Base-by-base conservation (phyloP, 2,113 vertebrate species). In the Lasiurus borealis region DNA sequence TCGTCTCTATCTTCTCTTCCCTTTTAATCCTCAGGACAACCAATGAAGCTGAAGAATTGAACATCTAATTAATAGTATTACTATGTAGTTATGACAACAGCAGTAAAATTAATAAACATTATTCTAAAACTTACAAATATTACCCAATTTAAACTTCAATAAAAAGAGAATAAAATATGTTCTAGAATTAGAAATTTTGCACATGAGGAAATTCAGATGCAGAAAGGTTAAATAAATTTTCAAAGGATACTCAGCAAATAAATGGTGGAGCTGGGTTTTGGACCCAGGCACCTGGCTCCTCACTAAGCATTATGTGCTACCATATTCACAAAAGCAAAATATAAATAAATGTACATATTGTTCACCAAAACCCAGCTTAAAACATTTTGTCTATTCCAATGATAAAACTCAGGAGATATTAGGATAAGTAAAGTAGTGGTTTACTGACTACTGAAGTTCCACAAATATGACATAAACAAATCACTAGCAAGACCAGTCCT, bases 121-220 rank as follows among this genome's bases (percentile, higher is more conserved):
- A n/a, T 76, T 92, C 85, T 59, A 72, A 94, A 73, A 3, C 36
- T 90, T 72, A 40, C 11, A 71, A 66, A 9, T 62, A 5, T 82
- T 66, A 66, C 18, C 31, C 12, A 82, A 8, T 25, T 92, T 92
- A 64, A 82, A 57, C 64, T 8, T 85, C 21, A 81, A 7, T 57
- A 81, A 85, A n/a, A 82, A 90, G 15, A 6, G 75, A 92, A 52
- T 94, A 52, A 62, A 8, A 72, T 72, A 27, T 2, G 11, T 46
- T 85, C 11, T 72, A 48, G 44, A 89, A 89, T 85, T 81, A 88
- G 66, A 80, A 86, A 78, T 12, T 73, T 68, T 62, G 69, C 50
- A 80, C 13, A 68, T 7, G 19, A 81, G 19, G 46, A 85, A 85
- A 81, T 2, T 64, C 8, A 92, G 23, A 16, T 1, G 40, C 3